These are phyloP conservation scores for Tetrax tetrax DNA, from an alignment of 2,113 vertebrate genomes.

Conservation along the genomic window DNA sequence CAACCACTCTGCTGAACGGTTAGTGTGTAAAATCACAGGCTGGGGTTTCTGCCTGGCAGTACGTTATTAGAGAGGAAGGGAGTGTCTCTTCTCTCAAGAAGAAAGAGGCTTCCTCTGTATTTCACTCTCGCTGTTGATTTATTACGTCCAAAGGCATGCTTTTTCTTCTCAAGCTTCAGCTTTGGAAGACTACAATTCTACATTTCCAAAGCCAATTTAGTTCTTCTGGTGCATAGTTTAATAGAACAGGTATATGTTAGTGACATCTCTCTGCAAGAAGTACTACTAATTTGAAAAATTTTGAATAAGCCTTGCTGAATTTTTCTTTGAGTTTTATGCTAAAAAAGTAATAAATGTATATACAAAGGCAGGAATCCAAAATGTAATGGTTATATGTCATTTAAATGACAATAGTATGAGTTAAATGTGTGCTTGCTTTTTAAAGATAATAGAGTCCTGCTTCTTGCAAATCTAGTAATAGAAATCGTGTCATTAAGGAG, in stretches of 20 bases:
- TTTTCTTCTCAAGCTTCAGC: background rate
- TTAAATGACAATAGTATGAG: background rate
- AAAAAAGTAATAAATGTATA: background rate
- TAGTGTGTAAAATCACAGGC: background rate
- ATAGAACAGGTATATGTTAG: background rate
- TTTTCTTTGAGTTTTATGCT: background rate
- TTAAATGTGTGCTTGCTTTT: background rate
- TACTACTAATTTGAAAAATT: background rate
- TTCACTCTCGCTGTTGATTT: background rate
- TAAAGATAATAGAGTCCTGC: background rate
- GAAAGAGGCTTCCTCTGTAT: background rate
- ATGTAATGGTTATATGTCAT: background rate
- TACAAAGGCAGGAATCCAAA: background rate
- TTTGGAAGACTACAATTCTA: background rate
- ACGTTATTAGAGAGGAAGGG: background rate
- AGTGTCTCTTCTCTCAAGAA: background rate
- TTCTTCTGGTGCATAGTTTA: background rate
- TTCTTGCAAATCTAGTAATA: conserved; percentile 24
- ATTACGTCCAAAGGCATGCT: background rate
- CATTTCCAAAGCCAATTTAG: background rate
- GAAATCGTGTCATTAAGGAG: background rate
- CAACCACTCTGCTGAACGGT: background rate
- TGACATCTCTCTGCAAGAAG: background rate
- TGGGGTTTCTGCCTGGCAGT: background rate
- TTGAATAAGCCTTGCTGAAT: background rate